Evolutionary conservation across 2,113 vertebrate species (phyloP).

Genomic region (Lanius ludovicianus): DNA sequence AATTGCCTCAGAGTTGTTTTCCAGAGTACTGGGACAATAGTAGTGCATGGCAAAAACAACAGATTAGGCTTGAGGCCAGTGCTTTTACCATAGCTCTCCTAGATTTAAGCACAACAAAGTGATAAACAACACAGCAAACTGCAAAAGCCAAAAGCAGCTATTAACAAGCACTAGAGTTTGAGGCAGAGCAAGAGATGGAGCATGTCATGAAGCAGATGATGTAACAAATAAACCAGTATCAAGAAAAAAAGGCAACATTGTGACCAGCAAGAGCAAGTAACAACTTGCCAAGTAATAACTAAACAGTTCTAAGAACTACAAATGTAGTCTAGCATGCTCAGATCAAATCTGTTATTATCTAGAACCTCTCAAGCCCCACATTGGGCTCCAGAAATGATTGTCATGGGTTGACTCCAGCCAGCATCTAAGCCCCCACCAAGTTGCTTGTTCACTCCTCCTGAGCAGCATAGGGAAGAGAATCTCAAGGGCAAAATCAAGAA

Average conservation of each 20-base stretch:
- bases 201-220: not conserved
- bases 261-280: not conserved
- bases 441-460: not conserved
- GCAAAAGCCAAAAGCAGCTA: not conserved
- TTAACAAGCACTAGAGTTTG: not conserved
- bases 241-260: not conserved
- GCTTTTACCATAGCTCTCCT: not conserved
- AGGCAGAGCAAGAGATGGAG: not conserved
- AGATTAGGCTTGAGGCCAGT: not conserved
- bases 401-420: not conserved
- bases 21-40: not conserved
- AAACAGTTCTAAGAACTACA: not conserved
- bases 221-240: not conserved
- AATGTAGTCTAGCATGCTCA: not conserved
- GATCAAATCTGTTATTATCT: not conserved
- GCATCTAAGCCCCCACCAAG: not conserved
- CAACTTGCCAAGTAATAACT: not conserved
- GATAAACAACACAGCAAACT: not conserved
- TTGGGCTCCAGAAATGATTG: not conserved
- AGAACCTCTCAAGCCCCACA: not conserved
- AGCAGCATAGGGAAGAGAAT: not conserved
- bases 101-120: not conserved
- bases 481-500: not conserved
- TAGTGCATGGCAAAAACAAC: not conserved
- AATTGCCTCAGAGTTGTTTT: not conserved